Evolutionary conservation across 1,140 invertebrate genomes (phyloP), one percentile per base, ranked within the genome.

Genomic region (Drosophila sproati): DNA sequence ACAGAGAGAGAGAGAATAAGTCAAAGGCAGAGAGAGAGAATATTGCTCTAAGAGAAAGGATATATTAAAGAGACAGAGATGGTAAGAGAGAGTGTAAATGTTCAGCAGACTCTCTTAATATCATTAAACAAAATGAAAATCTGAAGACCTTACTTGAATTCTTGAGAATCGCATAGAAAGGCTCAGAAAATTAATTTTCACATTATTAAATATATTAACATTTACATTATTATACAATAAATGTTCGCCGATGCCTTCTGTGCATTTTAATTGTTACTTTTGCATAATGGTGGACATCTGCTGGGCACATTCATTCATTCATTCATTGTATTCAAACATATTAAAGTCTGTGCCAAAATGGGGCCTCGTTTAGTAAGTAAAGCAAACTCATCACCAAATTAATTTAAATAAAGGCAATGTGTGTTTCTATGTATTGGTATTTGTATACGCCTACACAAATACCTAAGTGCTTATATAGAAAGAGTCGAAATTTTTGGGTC

Each of bases 401-500:
- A 48, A n/a, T 57, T 57, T 45, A 45, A 57, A 50, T 31, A 50
- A 50, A 32, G 48, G 3, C 48, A 50, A 45, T 57, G 29, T 3
- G 20, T 7, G 6, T 31, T 10, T 31, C 20, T 43, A 31, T 41
- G 20, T 12, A 56, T 41, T 28, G 20, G 20, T 31, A 41, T 8
- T 12, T 28, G n/a, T 31, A n/a, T 34, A 20, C 20, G 20, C 52
- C 34, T 56, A 32, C 54, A 35, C 28, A 54, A 5, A 28, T 31
- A 43, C 39, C 57, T 32, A n/a, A 34, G 7, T 31, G n/a, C 5
- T 0, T 31, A 35, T 5, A 34, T 45, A 41, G n/a, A 56, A 66
- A 20, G 47, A 47, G 39, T n/a, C 29, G 5, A 71, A 73, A 64
- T 54, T 72, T 76, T 56, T 43, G 39, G 68, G 52, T 60, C 52